These are phyloP conservation scores for Drosophila nigritarsus DNA, from an alignment of 2,888 invertebrate genomes.

Conservation along the genomic window DNA sequence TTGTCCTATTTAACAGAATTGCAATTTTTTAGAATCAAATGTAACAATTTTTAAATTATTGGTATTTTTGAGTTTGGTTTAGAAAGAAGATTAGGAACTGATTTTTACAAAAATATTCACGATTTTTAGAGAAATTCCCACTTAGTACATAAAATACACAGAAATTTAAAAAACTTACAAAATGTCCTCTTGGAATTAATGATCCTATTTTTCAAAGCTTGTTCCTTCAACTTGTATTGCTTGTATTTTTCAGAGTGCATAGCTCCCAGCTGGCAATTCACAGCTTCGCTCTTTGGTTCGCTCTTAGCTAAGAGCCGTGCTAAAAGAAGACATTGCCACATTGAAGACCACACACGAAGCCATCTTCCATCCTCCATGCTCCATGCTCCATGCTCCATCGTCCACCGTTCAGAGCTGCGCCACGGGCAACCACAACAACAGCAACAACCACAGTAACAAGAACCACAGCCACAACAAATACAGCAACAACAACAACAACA, in stretches of 20 bases:
- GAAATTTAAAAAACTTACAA: not conserved
- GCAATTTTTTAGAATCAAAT: not conserved
- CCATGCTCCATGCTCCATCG: not conserved
- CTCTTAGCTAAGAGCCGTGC: conserved; percentile 50
- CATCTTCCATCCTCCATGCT: conserved; percentile 17
- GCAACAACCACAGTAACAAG: conserved; percentile 32
- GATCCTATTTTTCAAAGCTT: not conserved
- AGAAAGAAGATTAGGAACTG: too few relatives aligned
- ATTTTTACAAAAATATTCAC: too few relatives aligned
- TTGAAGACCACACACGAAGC: conserved; percentile 77
- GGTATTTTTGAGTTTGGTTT: fast-evolving
- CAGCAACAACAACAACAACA: conserved; percentile 32
- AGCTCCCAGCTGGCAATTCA: not conserved
- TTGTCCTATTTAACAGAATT: not conserved
- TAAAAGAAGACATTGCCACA: conserved; percentile 69
- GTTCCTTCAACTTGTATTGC: not conserved
- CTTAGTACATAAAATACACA: not conserved
- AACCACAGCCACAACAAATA: conserved; percentile 26
- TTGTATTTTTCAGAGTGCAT: not conserved
- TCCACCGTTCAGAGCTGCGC: conserved; percentile 44
- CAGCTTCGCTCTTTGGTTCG: conserved; percentile 13
- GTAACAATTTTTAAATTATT: not conserved
- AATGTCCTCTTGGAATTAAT: not conserved
- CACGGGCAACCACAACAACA: conserved; percentile 57
- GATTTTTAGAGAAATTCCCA: not conserved